Conservation (phyloP, 1,140 invertebrate genomes). For the Acromyrmex heyeri region DNA sequence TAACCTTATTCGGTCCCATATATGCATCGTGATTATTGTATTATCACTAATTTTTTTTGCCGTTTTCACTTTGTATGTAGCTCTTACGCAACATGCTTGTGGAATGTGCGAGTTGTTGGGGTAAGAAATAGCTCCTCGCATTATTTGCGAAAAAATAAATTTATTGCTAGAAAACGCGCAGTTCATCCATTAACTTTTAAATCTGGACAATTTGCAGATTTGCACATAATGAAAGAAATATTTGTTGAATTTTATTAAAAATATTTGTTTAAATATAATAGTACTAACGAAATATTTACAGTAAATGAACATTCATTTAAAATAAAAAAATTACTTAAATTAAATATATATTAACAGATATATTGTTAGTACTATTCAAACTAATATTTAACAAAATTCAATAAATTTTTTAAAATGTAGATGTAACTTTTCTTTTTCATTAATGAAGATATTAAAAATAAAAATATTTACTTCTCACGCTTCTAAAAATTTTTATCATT, state of each 20-base stretch:
- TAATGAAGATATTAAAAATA: too few species aligned
- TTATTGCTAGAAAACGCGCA: neutral
- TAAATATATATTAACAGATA: too few species aligned
- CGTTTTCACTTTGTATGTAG: neutral
- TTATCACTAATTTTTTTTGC: neutral
- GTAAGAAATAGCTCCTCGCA: constrained; percentile 16
- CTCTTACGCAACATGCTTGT: constrained; percentile 25
- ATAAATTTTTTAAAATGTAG: too few species aligned
- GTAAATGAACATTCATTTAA: too few species aligned
- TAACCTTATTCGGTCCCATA: neutral
- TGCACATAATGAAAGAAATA: neutral
- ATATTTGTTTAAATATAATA: too few species aligned
- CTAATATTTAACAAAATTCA: too few species aligned
- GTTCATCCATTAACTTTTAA: neutral
- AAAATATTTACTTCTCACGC: neutral
- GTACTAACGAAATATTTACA: too few species aligned
- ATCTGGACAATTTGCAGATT: neutral
- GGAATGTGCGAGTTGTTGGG: constrained; percentile 27
- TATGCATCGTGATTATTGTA: neutral
- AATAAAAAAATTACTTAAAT: too few species aligned
- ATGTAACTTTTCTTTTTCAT: too few species aligned
- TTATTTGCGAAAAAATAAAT: constrained; percentile 13
- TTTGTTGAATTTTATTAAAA: too few species aligned
- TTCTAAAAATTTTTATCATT: neutral
- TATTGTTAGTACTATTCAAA: too few species aligned